These are phyloP conservation scores for Tipula helvola DNA, from an alignment of 2,888 invertebrate species.

Conservation along the genomic window DNA sequence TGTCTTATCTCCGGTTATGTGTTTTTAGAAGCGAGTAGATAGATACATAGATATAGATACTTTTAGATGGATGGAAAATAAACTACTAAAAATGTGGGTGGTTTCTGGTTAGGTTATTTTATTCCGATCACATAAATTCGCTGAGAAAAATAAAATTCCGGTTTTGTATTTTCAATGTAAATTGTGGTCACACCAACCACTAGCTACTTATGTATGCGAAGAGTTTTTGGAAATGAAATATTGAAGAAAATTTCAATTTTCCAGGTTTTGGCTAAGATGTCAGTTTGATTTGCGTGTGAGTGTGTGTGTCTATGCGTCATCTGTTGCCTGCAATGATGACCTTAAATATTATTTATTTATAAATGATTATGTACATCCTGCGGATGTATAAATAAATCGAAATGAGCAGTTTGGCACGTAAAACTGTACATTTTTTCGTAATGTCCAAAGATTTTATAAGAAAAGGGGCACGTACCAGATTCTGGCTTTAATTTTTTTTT, in stretches of 20 bases:
- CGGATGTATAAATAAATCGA: too few relatives aligned
- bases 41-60: too few relatives aligned
- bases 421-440: too few relatives aligned
- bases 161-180: not conserved
- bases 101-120: not conserved
- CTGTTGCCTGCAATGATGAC: not conserved
- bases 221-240: not conserved
- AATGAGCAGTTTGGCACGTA: too few relatives aligned
- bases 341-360: not conserved
- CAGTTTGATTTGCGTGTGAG: not conserved
- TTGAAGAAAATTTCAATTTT: not conserved
- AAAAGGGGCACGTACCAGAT: too few relatives aligned
- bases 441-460: too few relatives aligned
- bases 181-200: not conserved
- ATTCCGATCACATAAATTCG: not conserved
- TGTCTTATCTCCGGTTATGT: not conserved
- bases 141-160: not conserved
- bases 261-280: not conserved
- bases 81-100: not conserved
- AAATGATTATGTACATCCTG: too few relatives aligned
- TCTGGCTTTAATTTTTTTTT: too few relatives aligned
- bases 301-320: not conserved
- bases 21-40: not conserved
- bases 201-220: not conserved
- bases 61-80: not conserved